These are phyloP conservation scores for Pseudomugil tenellus DNA, from an alignment of 2,797 vertebrate species.

Conservation along the genomic window DNA sequence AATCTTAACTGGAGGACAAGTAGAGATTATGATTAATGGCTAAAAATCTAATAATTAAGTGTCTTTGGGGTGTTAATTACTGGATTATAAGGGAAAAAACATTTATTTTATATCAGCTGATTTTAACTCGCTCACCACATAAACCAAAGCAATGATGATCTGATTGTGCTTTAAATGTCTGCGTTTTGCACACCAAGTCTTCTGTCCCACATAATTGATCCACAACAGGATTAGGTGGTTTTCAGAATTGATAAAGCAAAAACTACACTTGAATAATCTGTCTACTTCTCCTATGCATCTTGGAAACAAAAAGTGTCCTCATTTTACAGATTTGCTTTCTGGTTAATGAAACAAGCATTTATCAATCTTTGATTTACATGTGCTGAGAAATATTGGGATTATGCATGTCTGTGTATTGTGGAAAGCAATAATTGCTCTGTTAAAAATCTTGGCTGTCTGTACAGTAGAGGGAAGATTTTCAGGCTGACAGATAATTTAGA, in stretches of 20 bases:
- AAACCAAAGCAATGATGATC: background rate
- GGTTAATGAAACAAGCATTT: no score
- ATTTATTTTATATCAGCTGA: background rate
- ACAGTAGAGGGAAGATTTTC: no score
- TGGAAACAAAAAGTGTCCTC: no score
- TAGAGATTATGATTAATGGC: slow-evolving; percentile 14
- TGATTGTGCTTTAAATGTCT: background rate
- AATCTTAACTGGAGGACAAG: slow-evolving; percentile 15
- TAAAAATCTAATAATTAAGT: slow-evolving; percentile 25
- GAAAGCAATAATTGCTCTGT: no score
- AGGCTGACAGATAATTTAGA: no score
- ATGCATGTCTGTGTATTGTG: no score
- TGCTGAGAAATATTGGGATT: no score
- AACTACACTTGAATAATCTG: background rate
- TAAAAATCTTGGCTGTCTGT: no score
- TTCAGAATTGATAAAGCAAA: background rate
- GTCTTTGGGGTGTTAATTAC: slow-evolving; percentile 14
- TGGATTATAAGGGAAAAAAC: background rate
- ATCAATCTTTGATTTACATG: no score
- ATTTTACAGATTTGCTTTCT: no score
- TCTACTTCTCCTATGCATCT: background rate
- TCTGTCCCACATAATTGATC: background rate
- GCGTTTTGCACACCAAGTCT: background rate
- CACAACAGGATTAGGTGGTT: background rate
- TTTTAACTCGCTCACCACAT: background rate